Base-by-base conservation (phyloP, 2,888 invertebrate species). In the Leptura quadrifasciata region DNA sequence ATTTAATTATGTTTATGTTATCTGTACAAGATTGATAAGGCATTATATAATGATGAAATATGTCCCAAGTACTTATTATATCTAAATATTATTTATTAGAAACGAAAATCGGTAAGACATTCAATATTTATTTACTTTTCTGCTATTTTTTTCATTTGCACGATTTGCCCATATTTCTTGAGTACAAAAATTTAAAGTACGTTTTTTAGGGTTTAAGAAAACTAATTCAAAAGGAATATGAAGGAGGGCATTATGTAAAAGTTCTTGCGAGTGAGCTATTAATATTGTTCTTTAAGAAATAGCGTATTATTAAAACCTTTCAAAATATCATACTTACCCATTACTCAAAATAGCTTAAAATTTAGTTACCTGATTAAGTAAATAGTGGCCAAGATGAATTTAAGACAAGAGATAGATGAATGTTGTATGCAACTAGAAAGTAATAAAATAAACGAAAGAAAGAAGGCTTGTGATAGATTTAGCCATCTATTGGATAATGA, bases 391-490 rank as follows among this genome's bases (percentile, higher is more conserved):
- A 64, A 64, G 55, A 77, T 77, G 77, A 54, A 60, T 68, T 39
- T 75, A 15, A 75, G 20, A 60, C 57, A 31, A 21, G 75, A 77
- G 20, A 17, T 77, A n/a, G 75, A 77, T 35, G 58, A 75, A 10
- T 77, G 75, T 15, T 75, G 77, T 57, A 24, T 65, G 10, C 35
- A 47, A 8, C 18, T 75, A 60, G 67, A 65, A 71, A 77, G 77
- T 52, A 79, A 71, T 57, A 83, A 73, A 76, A 54, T 82, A 20
- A 72, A 77, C 8, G 81, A 82, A 17, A 77, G 85, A 65, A 81
- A 79, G 63, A 82, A 82, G 72, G 79, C 72, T 47, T 78, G 83
- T 65, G 80, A 79, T 55, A 80, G 79, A 63, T 75, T 84, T 27
- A 72, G 52, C 31, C 55, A 74, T 21, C 54, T 81, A 18, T 27